Base-by-base conservation (phyloP, 1,140 invertebrate genomes). In the Drosophila nasuta region DNA sequence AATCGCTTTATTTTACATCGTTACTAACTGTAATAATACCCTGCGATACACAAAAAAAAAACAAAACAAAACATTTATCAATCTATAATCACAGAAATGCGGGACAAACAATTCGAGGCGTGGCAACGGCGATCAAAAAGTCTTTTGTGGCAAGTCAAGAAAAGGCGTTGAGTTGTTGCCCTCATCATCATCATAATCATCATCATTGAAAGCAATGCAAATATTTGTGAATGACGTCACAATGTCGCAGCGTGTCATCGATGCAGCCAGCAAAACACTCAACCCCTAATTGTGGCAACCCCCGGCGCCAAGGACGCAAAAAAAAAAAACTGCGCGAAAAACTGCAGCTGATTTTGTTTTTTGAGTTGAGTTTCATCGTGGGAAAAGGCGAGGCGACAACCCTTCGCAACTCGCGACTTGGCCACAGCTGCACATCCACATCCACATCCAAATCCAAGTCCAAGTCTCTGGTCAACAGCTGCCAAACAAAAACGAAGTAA, bases 231-330 rank as follows among this genome's bases (percentile, higher is more conserved):
- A 43, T 76, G 83, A 88, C 83, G 83, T 83, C 85, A 87, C 63
- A 87, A 88, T 87, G 83, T 77, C 82, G 71, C 83, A 88, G 82
- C 82, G 64, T 70, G 81, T 73, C 80, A 81, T 75, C 81, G 58
- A 11, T 57, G 70, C 71, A 64, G 45, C 72, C 20, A 25, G 20
- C 20, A 25, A 25, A 25, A 25, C 20, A 57, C 75, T 65, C 82
- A 88, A 87, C 83, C 83, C 83, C 83, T 87, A 87, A 87, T 69
- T 79, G 80, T 88, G 82, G 79, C 79, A 45, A 70, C 60, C 73
- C 56, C 74, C 62, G 76, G 52, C 78, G 65, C 83, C 77, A 87
- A 87, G 82, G 73, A 82, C 70, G 64, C 57, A 59, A 38, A 58
- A 59, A 58, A 56, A 59, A 46, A 74, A 87, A 87, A 77, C 80